Evolutionary conservation across 2,888 invertebrate species (phyloP), one percentile per base, ranked within the genome.

Genomic region (Tortricodes alternella): DNA sequence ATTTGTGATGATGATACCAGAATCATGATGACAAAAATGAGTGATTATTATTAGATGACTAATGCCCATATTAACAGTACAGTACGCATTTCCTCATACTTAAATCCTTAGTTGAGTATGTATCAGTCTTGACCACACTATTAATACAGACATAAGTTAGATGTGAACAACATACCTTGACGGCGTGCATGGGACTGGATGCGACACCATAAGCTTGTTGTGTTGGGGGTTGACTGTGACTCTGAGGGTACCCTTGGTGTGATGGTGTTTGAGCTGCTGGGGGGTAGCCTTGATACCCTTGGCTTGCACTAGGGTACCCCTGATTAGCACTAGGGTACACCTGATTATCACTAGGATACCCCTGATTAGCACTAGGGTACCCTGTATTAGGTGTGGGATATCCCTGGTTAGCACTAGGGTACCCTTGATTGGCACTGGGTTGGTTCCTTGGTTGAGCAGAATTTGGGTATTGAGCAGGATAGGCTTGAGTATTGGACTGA

Each of bases 111-210:
- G n/a, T n/a, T n/a, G n/a, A n/a, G n/a, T n/a, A n/a, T n/a, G n/a
- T n/a, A n/a, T n/a, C n/a, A n/a, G n/a, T n/a, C n/a, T n/a, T n/a
- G n/a, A n/a, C n/a, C n/a, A n/a, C n/a, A n/a, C n/a, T n/a, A n/a
- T n/a, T n/a, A n/a, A n/a, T n/a, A n/a, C n/a, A n/a, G n/a, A n/a
- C n/a, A n/a, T n/a, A n/a, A 69, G 61, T 53, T 59, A 62, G 61
- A 58, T 58, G 55, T 48, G 39, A 11, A 66, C 38, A 71, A 81
- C 82, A 65, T 87, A 87, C 89, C 88, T 88, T 73, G 48, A 72
- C 74, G 60, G 62, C 68, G 48, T 71, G 71, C 60, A 72, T 71
- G 53, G 77, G 67, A 59, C 62, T 68, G 65, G 84, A 72, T 43
- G 79, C 74, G 43, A 73, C 70, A 74, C 67, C 76, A 68, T 82